A percentile compares a stretch with the other conserved stretches of the same genome.
Evolutionary conservation across 2,113 vertebrate genomes (phyloP).

Genomic region (Gracilinanus agilis): DNA sequence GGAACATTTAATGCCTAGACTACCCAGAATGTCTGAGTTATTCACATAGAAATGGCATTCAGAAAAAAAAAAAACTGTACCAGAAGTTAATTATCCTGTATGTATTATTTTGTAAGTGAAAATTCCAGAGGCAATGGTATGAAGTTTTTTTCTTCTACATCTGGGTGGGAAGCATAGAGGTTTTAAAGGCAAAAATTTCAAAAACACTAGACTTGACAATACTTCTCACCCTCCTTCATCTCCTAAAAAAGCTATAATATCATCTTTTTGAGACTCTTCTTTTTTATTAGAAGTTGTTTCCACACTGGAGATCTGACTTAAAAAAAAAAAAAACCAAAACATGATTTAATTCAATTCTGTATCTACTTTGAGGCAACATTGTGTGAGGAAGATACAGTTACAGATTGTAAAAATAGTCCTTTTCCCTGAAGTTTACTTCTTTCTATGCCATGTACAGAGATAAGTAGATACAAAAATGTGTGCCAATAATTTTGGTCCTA

Average conservation of each 20-base stretch:
- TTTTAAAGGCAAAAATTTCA: slow-evolving; percentile 33
- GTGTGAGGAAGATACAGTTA: not conserved
- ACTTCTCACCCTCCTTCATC: too few species aligned
- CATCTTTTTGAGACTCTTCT: slow-evolving; percentile 16
- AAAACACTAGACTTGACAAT: slow-evolving; percentile 16
- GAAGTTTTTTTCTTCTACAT: slow-evolving; percentile 35
- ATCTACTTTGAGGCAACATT: not conserved
- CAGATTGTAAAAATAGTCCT: not conserved
- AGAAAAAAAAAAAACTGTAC: not conserved
- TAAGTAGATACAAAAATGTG: not conserved
- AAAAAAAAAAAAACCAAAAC: not conserved
- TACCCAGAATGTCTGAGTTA: not conserved
- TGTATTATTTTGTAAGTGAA: slow-evolving; percentile 28
- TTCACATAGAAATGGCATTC: not conserved
- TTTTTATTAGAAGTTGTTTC: slow-evolving; percentile 34
- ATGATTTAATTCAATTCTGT: not conserved
- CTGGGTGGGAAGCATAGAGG: not conserved
- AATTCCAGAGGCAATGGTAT: not conserved
- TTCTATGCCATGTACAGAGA: not conserved
- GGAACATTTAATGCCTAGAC: not conserved
- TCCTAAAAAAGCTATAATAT: slow-evolving; percentile 34
- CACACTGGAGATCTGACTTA: slow-evolving; percentile 41
- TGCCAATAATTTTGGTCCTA: not conserved
- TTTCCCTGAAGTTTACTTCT: not conserved
- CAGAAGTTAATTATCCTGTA: slow-evolving; percentile 27